These are phyloP conservation scores for Malurus leucopterus DNA, from an alignment of 2,797 vertebrate genomes.

Conservation along the genomic window DNA sequence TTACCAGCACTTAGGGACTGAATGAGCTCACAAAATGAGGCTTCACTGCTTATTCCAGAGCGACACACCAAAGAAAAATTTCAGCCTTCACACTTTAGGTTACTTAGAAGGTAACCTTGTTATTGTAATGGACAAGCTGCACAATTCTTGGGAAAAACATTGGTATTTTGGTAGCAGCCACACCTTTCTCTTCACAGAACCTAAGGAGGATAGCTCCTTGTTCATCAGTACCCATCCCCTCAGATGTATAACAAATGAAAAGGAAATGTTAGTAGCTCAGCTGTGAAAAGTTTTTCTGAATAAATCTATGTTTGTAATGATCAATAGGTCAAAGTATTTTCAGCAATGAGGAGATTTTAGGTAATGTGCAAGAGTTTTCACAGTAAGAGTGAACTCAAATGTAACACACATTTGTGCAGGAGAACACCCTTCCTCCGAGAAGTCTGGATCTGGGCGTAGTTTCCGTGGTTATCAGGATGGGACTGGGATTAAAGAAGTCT, in stretches of 20 bases:
- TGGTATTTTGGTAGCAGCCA: background rate
- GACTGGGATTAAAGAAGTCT: background rate
- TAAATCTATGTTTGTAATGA: background rate
- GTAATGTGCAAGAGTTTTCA: background rate
- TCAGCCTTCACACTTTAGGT: background rate
- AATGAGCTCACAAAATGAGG: background rate
- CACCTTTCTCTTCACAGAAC: background rate
- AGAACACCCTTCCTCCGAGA: background rate
- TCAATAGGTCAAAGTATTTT: background rate
- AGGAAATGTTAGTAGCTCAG: background rate
- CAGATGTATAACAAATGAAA: background rate
- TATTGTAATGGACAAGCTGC: background rate
- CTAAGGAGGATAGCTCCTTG: background rate
- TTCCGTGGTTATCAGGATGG: background rate
- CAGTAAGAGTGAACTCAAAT: background rate
- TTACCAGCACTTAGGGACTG: background rate
- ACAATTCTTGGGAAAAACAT: background rate
- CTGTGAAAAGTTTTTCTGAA: background rate
- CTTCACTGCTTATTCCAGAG: constrained; percentile 1
- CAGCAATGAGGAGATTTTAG: background rate
- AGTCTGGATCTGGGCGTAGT: background rate
- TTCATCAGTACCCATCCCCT: background rate
- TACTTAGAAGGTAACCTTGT: background rate
- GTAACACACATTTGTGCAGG: background rate
- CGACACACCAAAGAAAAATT: background rate